These are phyloP conservation scores for Cremastinae sp. DNA, from an alignment of 2,888 invertebrate genomes.

Conservation along the genomic window DNA sequence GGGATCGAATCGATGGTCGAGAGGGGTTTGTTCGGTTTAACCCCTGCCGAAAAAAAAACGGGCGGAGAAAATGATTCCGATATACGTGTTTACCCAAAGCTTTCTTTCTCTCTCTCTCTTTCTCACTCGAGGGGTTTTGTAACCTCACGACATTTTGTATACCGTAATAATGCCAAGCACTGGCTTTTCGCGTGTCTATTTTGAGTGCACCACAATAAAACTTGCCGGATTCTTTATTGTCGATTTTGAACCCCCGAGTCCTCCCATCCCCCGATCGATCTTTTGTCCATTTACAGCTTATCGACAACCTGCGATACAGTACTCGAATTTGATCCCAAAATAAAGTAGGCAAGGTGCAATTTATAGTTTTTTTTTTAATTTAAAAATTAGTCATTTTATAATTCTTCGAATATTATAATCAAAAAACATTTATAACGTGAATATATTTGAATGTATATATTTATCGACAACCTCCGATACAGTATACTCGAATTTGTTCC, in stretches of 20 bases:
- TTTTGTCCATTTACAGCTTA: slow-evolving; percentile 23
- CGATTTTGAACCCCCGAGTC: slow-evolving; percentile 23
- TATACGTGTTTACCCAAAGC: slow-evolving; percentile 57
- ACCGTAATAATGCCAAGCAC: slow-evolving; percentile 50
- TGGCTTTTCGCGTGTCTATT: slow-evolving; percentile 32
- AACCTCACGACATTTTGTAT: slow-evolving; percentile 42
- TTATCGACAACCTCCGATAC: slow-evolving; percentile 11
- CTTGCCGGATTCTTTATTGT: slow-evolving; percentile 38
- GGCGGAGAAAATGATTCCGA: slow-evolving; percentile 50
- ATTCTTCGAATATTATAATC: too few relatives aligned
- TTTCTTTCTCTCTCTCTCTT: slow-evolving; percentile 44
- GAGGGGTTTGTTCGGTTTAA: slow-evolving; percentile 40
- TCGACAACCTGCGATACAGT: slow-evolving; percentile 5
- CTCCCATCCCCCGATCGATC: slow-evolving; percentile 14
- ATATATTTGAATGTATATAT: too few relatives aligned
- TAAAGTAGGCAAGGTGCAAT: too few relatives aligned
- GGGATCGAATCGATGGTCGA: slow-evolving; percentile 21
- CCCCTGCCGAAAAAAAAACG: slow-evolving; percentile 48
- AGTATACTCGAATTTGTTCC: slow-evolving; percentile 10
- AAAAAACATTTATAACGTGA: too few relatives aligned
- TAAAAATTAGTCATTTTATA: not conserved
- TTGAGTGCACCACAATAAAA: slow-evolving; percentile 41
- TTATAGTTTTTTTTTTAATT: too few relatives aligned
- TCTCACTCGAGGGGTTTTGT: slow-evolving; percentile 44
- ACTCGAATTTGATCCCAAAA: slow-evolving; percentile 15